These are phyloP conservation scores for Onychorhynchus coronatus DNA, from an alignment of 2,113 vertebrate species.

Conservation along the genomic window DNA sequence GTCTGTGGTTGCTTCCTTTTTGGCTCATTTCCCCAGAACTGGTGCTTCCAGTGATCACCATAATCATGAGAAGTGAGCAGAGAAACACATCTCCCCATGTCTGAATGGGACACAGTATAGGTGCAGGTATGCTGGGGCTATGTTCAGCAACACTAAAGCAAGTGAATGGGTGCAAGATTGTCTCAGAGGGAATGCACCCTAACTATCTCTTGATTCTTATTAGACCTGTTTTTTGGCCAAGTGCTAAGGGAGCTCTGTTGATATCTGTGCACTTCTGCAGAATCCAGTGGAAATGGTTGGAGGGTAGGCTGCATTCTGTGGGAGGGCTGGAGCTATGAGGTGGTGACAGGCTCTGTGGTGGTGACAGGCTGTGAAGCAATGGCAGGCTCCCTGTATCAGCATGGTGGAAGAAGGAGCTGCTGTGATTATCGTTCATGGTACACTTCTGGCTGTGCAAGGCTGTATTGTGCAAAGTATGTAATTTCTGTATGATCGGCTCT, in stretches of 20 bases:
- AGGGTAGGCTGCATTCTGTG: neutral
- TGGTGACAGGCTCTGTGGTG: neutral
- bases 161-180: neutral
- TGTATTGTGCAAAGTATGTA: neutral
- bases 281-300: neutral
- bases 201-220: neutral
- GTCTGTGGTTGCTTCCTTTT: neutral
- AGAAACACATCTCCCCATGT: neutral
- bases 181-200: neutral
- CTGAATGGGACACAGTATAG: neutral
- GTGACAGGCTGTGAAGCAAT: neutral
- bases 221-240: neutral
- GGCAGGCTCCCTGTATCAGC: rapidly evolving
- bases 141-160: neutral
- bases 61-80: neutral
- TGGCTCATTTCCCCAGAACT: neutral
- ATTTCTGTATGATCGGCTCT: neutral
- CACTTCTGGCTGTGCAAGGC: neutral
- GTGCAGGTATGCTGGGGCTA: neutral
- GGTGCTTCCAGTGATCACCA: neutral
- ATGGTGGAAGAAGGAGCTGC: neutral
- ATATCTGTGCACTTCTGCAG: neutral
- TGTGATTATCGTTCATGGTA: neutral
- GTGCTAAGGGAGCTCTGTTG: neutral
- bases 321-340: neutral